Evolutionary conservation across 2,113 vertebrate genomes (phyloP).

Genomic region (Periophthalmus modestus): DNA sequence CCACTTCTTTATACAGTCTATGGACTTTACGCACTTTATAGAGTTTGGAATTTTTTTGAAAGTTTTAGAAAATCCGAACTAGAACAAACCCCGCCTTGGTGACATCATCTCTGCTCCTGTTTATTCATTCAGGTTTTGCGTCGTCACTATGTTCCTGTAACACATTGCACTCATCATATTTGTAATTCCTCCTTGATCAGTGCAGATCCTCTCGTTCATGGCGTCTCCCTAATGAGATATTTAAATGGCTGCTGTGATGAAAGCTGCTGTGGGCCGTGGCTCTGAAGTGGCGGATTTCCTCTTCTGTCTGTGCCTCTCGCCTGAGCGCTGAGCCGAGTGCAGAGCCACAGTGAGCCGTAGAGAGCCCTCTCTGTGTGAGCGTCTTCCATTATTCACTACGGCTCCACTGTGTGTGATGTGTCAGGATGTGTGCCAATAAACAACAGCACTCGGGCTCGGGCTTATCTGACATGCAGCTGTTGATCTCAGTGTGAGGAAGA

Average conservation of each 20-base stretch:
- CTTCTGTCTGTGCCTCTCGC: slow-evolving; percentile 34
- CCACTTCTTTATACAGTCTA: too few relatives aligned
- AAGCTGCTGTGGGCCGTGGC: slow-evolving; percentile 18
- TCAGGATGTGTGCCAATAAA: slow-evolving; percentile 84
- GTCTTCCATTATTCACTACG: slow-evolving; percentile 78
- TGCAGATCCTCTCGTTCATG: not conserved
- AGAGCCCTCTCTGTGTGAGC: slow-evolving; percentile 70
- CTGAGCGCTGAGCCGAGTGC: not conserved
- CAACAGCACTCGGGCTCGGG: slow-evolving; percentile 75
- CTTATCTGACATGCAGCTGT: slow-evolving; percentile 74
- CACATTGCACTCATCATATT: not conserved
- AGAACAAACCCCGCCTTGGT: too few relatives aligned
- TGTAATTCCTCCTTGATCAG: not conserved
- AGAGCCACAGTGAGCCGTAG: not conserved
- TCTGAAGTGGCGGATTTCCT: slow-evolving; percentile 36
- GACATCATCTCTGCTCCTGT: not conserved
- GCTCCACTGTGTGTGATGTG: slow-evolving; percentile 77
- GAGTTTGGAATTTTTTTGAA: too few relatives aligned
- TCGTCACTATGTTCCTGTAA: not conserved
- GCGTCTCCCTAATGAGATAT: slow-evolving; percentile 11
- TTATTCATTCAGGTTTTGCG: not conserved
- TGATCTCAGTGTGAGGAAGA: slow-evolving; percentile 60
- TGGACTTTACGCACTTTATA: too few relatives aligned
- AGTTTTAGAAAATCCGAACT: too few relatives aligned
- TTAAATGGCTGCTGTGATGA: not conserved